Evolutionary conservation across 2,888 invertebrate species (phyloP).

Genomic region (Lycocerus yunnanus): DNA sequence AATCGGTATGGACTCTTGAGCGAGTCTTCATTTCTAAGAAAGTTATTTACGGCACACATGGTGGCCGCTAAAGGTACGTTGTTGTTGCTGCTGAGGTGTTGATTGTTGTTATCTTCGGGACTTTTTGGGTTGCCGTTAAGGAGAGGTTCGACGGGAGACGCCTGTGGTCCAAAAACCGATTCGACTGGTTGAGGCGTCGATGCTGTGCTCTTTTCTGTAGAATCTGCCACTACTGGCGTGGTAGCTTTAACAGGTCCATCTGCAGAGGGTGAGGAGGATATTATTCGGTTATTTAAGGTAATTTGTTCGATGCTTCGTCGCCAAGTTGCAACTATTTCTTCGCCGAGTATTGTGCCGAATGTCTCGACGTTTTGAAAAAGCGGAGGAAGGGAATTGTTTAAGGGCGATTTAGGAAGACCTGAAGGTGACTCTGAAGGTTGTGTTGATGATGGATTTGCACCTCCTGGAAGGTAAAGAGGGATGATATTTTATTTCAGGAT

Average conservation of each 20-base stretch:
- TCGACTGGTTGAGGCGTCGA: constrained; percentile 60
- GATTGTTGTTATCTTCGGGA: constrained; percentile 60
- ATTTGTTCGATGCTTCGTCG: constrained; percentile 69
- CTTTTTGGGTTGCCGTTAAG: constrained; percentile 60
- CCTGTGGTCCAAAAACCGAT: constrained; percentile 45
- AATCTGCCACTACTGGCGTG: constrained; percentile 55
- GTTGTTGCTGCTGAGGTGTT: constrained; percentile 58
- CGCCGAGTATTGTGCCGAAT: constrained; percentile 77
- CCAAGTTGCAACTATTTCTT: constrained; percentile 82
- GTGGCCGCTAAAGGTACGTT: constrained; percentile 57
- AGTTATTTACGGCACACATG: constrained; percentile 56
- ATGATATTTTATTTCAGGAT: constrained; percentile 14
- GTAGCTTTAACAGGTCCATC: constrained; percentile 51
- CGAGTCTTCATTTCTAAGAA: constrained; percentile 56
- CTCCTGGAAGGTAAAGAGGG: constrained; percentile 42
- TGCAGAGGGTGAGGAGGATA: constrained; percentile 40
- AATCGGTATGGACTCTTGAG: constrained; percentile 75
- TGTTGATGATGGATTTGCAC: constrained; percentile 39
- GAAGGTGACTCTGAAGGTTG: constrained; percentile 38
- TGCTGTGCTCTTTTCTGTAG: constrained; percentile 53
- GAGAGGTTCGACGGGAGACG: constrained; percentile 42
- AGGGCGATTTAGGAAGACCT: constrained; percentile 32
- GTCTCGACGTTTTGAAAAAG: constrained; percentile 70
- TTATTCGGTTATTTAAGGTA: constrained; percentile 48
- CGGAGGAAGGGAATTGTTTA: constrained; percentile 54